phyloP scores from a whole-genome alignment of 2,113 vertebrate species.

The Leucosticte australis region DNA sequence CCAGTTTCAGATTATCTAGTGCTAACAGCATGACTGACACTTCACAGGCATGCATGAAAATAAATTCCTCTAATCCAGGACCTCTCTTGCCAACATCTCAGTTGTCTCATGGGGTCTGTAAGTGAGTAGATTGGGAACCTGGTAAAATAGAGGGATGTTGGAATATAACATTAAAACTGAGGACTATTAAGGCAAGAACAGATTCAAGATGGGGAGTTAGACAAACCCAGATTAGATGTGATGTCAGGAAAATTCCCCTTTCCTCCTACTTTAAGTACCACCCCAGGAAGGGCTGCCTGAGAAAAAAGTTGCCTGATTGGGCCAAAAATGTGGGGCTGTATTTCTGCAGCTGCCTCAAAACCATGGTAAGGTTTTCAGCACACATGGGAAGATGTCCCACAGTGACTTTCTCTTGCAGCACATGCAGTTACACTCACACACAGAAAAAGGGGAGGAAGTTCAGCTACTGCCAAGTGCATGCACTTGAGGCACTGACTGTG shows the following conservation, averaged over 20 bases:
- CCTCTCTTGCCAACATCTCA: background rate
- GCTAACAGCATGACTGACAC: constrained; percentile 41
- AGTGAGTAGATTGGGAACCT: background rate
- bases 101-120: background rate
- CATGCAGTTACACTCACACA: background rate
- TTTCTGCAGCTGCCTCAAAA: background rate
- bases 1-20: constrained; percentile 47
- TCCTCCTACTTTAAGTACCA: background rate
- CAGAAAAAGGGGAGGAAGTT: background rate
- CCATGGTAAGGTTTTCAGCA: background rate
- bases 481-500: background rate
- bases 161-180: background rate
- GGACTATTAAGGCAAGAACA: background rate
- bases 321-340: background rate
- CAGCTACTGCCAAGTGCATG: background rate
- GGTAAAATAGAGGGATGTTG: background rate
- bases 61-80: constrained; percentile 33
- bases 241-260: background rate
- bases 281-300: background rate
- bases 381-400: background rate
- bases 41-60: constrained; percentile 46
- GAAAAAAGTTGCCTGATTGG: background rate
- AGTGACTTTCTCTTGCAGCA: background rate
- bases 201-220: background rate
- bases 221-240: background rate